Conservation (phyloP, 1,140 invertebrate genomes). For the Octopus bimaculoides region DNA sequence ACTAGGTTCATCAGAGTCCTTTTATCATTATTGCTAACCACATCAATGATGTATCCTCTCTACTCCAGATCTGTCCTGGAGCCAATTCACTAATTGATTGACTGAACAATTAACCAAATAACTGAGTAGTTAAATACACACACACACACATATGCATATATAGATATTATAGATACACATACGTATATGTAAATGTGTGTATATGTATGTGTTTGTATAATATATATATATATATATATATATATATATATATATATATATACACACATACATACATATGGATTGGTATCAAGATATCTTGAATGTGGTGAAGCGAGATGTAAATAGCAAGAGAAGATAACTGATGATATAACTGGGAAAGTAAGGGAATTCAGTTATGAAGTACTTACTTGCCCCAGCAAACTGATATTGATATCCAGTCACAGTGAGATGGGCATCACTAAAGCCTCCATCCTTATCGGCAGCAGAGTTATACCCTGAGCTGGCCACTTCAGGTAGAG, state of each 20-base stretch:
- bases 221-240: neutral
- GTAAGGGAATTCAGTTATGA: neutral
- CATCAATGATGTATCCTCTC: too few relatives aligned
- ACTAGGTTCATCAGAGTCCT: too few relatives aligned
- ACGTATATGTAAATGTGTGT: too few relatives aligned
- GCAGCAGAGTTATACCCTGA: constrained; percentile 45
- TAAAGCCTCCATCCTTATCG: constrained; percentile 46
- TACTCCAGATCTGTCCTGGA: too few relatives aligned
- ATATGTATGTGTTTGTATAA: too few relatives aligned
- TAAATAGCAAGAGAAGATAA: neutral
- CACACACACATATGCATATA: too few relatives aligned
- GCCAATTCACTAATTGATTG: too few relatives aligned
- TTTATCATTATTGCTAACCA: too few relatives aligned
- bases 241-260: neutral
- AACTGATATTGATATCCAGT: constrained; percentile 41
- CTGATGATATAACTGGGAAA: neutral
- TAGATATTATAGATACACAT: too few relatives aligned
- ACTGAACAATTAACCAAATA: too few relatives aligned
- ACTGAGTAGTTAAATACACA: too few relatives aligned
- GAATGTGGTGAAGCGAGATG: neutral
- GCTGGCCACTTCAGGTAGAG: constrained; percentile 48
- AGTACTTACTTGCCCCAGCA: constrained; percentile 12
- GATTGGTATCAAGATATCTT: neutral
- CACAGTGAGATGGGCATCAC: constrained; percentile 30
- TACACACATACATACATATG: neutral